These are phyloP conservation scores for Hydropsyche betteni DNA, from an alignment of 2,888 invertebrate species.

Conservation along the genomic window DNA sequence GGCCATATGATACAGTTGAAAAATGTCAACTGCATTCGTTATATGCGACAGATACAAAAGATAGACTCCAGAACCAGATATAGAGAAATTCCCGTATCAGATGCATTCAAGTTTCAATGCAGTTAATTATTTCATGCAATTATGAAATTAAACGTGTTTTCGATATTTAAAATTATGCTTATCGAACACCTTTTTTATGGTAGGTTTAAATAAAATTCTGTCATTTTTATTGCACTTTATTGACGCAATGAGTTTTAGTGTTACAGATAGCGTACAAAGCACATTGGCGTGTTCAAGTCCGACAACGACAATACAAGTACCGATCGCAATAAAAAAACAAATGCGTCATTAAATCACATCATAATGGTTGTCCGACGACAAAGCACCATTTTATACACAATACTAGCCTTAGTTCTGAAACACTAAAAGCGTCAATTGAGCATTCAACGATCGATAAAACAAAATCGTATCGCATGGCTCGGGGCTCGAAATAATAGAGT, in stretches of 20 bases:
- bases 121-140: too few relatives aligned
- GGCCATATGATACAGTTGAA: too few relatives aligned
- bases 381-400: not conserved
- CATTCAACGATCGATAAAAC: constrained; percentile 10
- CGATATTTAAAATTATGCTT: too few relatives aligned
- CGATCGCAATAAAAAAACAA: not conserved
- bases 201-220: not conserved
- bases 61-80: too few relatives aligned
- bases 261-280: constrained; percentile 5
- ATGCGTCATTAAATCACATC: constrained; percentile 4
- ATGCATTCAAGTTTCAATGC: too few relatives aligned
- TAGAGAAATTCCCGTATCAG: too few relatives aligned
- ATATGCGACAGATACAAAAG: too few relatives aligned
- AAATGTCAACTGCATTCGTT: too few relatives aligned
- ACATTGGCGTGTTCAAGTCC: not conserved
- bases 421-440: not conserved
- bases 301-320: constrained; percentile 10
- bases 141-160: too few relatives aligned
- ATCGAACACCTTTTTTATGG: too few relatives aligned
- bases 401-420: not conserved
- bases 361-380: constrained; percentile 3
- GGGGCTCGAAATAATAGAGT: constrained; percentile 7
- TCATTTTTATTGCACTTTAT: constrained; percentile 6
- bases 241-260: not conserved
- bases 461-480: not conserved